Percentiles rank a stretch among this genome's conserved stretches.
phyloP scores from a whole-genome alignment of 2,888 invertebrate species.

The Lithodes maja region DNA sequence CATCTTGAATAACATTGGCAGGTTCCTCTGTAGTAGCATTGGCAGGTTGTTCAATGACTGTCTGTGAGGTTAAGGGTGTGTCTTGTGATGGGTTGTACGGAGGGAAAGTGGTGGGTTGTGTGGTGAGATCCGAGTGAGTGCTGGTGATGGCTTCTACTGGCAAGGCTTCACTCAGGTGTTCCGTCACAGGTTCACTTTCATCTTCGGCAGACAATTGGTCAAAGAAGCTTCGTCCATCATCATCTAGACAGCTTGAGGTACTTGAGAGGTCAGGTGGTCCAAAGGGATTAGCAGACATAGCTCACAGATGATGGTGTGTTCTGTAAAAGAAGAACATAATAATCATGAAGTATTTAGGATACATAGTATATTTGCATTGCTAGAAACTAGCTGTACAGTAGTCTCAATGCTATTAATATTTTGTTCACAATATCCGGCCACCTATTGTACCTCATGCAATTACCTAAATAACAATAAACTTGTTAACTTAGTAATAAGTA shows the following conservation, averaged over 20 bases:
- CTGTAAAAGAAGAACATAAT: not conserved
- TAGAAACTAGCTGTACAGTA: no score
- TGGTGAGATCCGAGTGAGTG: slow-evolving; percentile 9
- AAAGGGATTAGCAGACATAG: slow-evolving; percentile 39
- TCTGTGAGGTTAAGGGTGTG: not conserved
- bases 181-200: not conserved
- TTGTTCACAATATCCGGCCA: no score
- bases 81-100: not conserved
- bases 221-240: slow-evolving; percentile 47
- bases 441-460: no score
- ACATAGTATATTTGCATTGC: no score
- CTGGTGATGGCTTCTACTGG: slow-evolving; percentile 26
- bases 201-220: slow-evolving; percentile 52
- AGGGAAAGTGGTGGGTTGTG: not conserved
- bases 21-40: not conserved
- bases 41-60: not conserved
- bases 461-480: no score
- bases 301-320: not conserved
- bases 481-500: no score
- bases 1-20: not conserved
- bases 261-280: slow-evolving; percentile 16
- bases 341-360: no score
- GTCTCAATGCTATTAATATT: no score
- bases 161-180: slow-evolving; percentile 19
- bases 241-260: slow-evolving; percentile 17